A percentile compares a stretch with the other conserved stretches of the same genome.
These are phyloP conservation scores for Neotoxoptera formosana DNA, from an alignment of 1,140 invertebrate species.

Conservation along the genomic window DNA sequence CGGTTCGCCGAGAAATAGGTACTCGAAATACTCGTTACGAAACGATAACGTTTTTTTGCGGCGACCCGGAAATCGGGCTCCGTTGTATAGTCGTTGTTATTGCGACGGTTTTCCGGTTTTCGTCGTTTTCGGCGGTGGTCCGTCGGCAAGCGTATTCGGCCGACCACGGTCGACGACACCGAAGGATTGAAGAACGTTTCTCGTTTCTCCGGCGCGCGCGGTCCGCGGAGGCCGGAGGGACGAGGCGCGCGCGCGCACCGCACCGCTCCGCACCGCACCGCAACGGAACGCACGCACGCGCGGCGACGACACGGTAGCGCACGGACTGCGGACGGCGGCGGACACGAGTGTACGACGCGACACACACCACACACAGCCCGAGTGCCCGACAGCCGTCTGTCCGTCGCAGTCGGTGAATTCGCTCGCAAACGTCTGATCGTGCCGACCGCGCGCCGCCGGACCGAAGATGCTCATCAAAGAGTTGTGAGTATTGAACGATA, in stretches of 20 bases:
- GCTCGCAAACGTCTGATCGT: neutral
- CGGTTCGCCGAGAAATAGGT: neutral
- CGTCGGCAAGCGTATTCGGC: too few species aligned
- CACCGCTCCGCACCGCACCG: too few species aligned
- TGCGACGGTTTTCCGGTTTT: neutral
- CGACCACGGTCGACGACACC: neutral
- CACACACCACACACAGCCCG: neutral
- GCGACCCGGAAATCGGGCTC: neutral
- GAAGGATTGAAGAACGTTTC: neutral
- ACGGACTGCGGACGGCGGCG: neutral
- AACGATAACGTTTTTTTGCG: too few species aligned
- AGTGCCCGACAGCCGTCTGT: neutral
- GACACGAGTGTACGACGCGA: neutral
- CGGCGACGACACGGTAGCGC: neutral
- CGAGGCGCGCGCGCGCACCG: neutral
- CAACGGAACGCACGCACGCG: neutral
- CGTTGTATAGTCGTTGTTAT: too few species aligned
- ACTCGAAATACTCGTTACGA: too few species aligned
- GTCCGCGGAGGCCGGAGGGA: neutral
- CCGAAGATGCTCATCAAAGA: constrained; percentile 67
- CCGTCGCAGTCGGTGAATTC: neutral
- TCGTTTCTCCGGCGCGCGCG: neutral
- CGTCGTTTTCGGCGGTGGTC: too few species aligned
- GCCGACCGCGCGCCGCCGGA: neutral
- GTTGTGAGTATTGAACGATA: constrained; percentile 60